These are phyloP conservation scores for Agonopterix alstromeriana DNA, from an alignment of 2,888 invertebrate species.

Conservation along the genomic window DNA sequence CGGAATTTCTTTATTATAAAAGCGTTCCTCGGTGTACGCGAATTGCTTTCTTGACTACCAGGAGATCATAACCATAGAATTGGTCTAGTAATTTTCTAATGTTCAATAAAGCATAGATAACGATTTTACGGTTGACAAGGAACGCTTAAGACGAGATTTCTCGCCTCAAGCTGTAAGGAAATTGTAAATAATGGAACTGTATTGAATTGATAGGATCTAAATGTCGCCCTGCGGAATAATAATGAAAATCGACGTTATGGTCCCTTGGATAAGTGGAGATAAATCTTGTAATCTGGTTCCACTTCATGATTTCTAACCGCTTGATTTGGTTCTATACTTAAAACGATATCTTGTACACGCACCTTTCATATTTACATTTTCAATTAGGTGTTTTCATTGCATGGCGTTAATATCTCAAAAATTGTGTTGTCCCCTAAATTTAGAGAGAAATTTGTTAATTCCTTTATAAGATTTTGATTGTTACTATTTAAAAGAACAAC, in stretches of 20 bases:
- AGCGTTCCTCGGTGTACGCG: background rate
- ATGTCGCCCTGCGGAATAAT: constrained; percentile 2
- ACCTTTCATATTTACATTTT: too few relatives aligned
- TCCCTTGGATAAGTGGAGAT: constrained; percentile 10
- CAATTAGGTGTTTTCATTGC: too few relatives aligned
- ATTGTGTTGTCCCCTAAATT: too few relatives aligned
- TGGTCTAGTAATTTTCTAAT: constrained; percentile 7
- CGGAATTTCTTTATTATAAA: background rate
- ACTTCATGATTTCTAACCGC: constrained; percentile 3
- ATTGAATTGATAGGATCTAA: constrained; percentile 22
- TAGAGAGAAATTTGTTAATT: too few relatives aligned
- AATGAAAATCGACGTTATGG: constrained; percentile 4
- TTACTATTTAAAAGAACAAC: too few relatives aligned
- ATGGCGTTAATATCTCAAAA: too few relatives aligned
- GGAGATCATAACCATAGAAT: constrained; percentile 3
- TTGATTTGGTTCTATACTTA: too few relatives aligned
- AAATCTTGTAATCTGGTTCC: constrained; percentile 12
- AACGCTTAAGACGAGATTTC: constrained; percentile 27
- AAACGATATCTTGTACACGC: too few relatives aligned
- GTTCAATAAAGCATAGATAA: constrained; percentile 20
- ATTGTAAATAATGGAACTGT: constrained; percentile 30
- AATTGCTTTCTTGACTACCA: background rate
- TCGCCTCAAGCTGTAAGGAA: constrained; percentile 32
- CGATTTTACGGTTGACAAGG: constrained; percentile 22
- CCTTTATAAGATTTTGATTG: too few relatives aligned